A percentile compares a stretch with the other conserved stretches of the same genome.
These are phyloP conservation scores for Chrysopa pallens DNA, from an alignment of 1,140 invertebrate genomes.

Conservation along the genomic window DNA sequence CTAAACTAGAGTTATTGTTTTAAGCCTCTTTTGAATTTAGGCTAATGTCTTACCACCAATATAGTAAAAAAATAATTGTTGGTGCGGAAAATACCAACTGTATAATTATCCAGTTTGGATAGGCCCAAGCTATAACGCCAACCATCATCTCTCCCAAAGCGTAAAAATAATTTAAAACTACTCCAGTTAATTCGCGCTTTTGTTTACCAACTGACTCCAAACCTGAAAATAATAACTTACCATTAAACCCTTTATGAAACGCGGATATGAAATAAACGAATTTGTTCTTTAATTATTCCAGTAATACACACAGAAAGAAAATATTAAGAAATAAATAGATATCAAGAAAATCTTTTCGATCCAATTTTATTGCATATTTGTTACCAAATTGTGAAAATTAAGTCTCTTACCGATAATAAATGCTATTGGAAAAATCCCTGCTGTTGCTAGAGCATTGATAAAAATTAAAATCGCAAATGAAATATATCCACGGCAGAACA, in stretches of 20 bases:
- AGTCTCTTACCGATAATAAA: slow-evolving; percentile 43
- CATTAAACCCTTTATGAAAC: too few species aligned
- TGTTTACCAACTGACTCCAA: slow-evolving; percentile 44
- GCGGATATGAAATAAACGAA: too few species aligned
- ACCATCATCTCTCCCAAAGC: slow-evolving; percentile 40
- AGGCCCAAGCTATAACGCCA: slow-evolving; percentile 33
- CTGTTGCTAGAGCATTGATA: slow-evolving; percentile 34
- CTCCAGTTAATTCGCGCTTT: slow-evolving; percentile 41
- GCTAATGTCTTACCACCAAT: slow-evolving; percentile 29
- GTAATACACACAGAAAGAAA: too few species aligned
- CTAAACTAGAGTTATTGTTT: too few species aligned
- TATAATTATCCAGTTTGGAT: slow-evolving; percentile 36
- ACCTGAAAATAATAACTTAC: too few species aligned
- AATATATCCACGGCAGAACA: slow-evolving; percentile 31
- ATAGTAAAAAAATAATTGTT: slow-evolving; percentile 30
- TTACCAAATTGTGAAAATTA: too few species aligned
- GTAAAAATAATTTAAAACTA: slow-evolving; percentile 45
- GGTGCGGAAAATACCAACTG: slow-evolving; percentile 35
- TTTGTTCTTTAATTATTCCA: too few species aligned
- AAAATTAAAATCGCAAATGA: slow-evolving; percentile 34
- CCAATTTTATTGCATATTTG: slow-evolving; percentile 13
- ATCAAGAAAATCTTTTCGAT: too few species aligned
- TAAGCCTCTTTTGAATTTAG: too few species aligned
- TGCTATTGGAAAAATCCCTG: slow-evolving; percentile 37
- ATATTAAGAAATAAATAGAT: too few species aligned